Percentiles rank a stretch among this genome's conserved stretches.
These are phyloP conservation scores for Temnopleurus reevesii DNA, from an alignment of 53 echinoderm and acorn worm genomes.

Conservation along the genomic window DNA sequence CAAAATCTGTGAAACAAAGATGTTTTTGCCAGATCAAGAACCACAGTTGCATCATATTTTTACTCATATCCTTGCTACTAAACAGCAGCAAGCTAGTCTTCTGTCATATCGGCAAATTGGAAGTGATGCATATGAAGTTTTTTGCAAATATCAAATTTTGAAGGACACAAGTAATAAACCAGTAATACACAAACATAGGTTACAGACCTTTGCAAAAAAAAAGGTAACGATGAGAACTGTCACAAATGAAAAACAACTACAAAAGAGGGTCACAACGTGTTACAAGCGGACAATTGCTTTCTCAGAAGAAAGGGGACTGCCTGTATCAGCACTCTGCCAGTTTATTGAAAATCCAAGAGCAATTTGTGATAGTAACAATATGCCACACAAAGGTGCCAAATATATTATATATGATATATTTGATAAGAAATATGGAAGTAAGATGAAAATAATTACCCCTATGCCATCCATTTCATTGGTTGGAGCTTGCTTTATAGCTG, in stretches of 20 bases:
- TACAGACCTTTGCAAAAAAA: constrained; percentile 2
- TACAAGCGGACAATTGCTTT: neutral
- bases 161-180: neutral
- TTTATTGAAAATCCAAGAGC: neutral
- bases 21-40: neutral
- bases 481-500: neutral
- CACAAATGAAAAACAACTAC: neutral
- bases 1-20: constrained; percentile 11
- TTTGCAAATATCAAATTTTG: neutral
- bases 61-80: neutral
- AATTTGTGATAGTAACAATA: neutral
- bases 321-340: neutral
- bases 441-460: neutral
- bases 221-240: neutral
- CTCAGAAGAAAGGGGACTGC: neutral
- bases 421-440: neutral
- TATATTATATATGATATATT: neutral
- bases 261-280: neutral
- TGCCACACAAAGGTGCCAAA: neutral
- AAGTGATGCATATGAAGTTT: neutral
- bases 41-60: neutral
- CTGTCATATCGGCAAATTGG: neutral
- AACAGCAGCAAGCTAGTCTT: neutral
- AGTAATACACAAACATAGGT: neutral
- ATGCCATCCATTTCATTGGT: neutral